A percentile compares a stretch with the other conserved stretches of the same genome.
Evolutionary conservation across 35 echinoderm and acorn worm genomes (phyloP).

Genomic region (Patiria miniata): DNA sequence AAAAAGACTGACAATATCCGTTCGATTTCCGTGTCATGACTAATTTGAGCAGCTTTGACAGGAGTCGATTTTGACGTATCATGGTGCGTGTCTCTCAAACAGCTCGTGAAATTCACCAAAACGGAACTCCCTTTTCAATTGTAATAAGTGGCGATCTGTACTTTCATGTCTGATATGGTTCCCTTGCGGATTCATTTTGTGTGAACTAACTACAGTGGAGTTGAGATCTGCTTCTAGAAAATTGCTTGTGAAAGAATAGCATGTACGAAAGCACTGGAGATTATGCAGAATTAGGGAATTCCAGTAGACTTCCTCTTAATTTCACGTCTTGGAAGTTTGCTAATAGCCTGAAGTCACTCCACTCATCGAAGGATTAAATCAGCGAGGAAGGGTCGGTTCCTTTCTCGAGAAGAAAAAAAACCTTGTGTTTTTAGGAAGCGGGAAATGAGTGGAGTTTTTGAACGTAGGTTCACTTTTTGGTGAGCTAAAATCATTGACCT

Average conservation of each 20-base stretch:
- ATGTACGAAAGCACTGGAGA: not conserved
- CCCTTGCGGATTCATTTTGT: too few relatives aligned
- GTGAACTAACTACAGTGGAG: not conserved
- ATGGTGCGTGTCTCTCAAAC: too few relatives aligned
- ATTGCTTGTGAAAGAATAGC: not conserved
- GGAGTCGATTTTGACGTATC: too few relatives aligned
- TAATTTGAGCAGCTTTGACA: too few relatives aligned
- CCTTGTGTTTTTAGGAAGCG: not conserved
- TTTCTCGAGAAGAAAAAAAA: not conserved
- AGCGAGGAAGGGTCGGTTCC: conserved; percentile 6
- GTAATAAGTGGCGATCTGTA: too few relatives aligned
- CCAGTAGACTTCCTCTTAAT: not conserved
- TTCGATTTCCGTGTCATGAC: too few relatives aligned
- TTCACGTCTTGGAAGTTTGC: not conserved
- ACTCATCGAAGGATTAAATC: not conserved
- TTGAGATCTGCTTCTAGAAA: not conserved
- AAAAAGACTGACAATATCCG: too few relatives aligned
- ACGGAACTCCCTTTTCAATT: too few relatives aligned
- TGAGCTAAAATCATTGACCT: too few relatives aligned
- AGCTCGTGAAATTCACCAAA: too few relatives aligned
- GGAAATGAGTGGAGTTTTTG: conserved; percentile 18
- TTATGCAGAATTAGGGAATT: not conserved
- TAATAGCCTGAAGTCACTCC: conserved; percentile 10
- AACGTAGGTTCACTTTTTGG: not conserved
- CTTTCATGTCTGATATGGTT: too few relatives aligned